Evolutionary conservation across 2,113 vertebrate species (phyloP).

Genomic region (Anhinga rufa): DNA sequence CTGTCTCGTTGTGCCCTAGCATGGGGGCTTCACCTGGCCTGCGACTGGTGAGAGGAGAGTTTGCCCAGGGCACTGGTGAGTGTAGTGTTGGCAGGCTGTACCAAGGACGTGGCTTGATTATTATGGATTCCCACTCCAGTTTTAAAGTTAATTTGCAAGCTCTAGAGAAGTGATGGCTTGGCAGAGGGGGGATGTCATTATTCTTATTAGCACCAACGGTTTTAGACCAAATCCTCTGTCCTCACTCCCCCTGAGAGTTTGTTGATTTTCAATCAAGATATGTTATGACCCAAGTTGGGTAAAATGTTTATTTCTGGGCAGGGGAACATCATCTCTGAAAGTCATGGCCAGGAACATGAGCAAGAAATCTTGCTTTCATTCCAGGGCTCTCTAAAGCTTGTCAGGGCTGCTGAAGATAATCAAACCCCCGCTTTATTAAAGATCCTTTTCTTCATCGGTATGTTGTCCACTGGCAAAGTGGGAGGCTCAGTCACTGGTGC

Average conservation of each 20-base stretch:
- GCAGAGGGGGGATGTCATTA: background rate
- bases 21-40: rapidly evolving
- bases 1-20: rapidly evolving
- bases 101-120: background rate
- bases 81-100: background rate
- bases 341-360: background rate
- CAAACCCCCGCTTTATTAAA: background rate
- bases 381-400: background rate
- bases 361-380: background rate
- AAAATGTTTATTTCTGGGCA: background rate
- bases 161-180: background rate
- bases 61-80: background rate
- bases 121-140: background rate
- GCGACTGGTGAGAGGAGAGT: background rate
- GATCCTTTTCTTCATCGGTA: constrained; percentile 16
- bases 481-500: constrained; percentile 34
- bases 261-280: background rate
- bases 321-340: background rate
- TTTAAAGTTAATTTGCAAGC: background rate
- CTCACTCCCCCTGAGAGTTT: background rate
- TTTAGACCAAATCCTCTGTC: background rate
- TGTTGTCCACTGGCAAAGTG: constrained; percentile 12
- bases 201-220: background rate
- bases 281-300: background rate
- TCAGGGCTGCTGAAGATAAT: constrained; percentile 23